Percentiles rank a stretch among this genome's conserved stretches.
Conservation (phyloP, 2,797 vertebrate genomes). For the Scolopax rusticola region DNA sequence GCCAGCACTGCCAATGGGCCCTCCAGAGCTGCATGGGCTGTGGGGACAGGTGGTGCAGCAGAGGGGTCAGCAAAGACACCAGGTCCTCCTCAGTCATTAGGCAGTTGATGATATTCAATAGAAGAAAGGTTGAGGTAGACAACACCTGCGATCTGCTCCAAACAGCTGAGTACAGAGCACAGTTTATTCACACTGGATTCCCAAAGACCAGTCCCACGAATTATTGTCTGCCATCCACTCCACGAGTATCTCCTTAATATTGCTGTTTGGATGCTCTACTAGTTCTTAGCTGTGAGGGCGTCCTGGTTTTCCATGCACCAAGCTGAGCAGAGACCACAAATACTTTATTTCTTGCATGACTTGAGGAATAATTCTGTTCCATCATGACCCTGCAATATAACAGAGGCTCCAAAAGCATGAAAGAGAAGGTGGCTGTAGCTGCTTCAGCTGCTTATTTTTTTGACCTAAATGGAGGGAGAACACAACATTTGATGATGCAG, state of each 20-base stretch:
- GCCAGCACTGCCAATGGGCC: neutral
- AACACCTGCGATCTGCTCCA: neutral
- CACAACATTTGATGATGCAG: neutral
- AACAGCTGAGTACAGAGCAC: neutral
- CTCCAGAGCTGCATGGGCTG: neutral
- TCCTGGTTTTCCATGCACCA: neutral
- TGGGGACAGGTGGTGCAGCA: neutral
- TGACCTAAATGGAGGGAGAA: neutral
- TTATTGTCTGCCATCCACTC: neutral
- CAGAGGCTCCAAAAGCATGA: neutral
- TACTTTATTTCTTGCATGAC: neutral
- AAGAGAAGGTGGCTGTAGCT: neutral
- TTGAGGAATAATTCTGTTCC: neutral
- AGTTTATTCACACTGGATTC: neutral
- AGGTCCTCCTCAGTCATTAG: neutral
- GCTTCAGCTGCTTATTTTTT: neutral
- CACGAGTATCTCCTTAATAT: neutral
- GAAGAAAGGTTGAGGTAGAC: neutral
- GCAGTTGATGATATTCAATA: neutral
- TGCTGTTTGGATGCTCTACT: neutral
- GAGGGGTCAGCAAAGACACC: neutral
- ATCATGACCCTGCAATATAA: neutral
- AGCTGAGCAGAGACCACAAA: neutral
- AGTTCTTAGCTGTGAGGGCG: neutral
- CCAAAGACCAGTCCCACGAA: accelerated